Conservation (phyloP, 2,113 vertebrate species). For the Patagioenas fasciata region DNA sequence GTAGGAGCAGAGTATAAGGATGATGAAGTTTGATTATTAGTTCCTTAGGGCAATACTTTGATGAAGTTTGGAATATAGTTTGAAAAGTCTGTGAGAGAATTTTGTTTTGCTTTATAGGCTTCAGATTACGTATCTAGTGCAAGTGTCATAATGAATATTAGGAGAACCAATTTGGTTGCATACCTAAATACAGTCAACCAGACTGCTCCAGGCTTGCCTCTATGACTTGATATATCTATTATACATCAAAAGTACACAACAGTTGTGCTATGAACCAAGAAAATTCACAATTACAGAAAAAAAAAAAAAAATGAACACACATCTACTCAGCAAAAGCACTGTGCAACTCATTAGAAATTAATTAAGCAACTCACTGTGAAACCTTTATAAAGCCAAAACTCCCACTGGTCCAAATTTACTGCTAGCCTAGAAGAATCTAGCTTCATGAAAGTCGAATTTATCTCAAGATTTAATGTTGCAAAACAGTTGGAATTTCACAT, state of each 20-base stretch:
- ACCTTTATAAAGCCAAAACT: not conserved
- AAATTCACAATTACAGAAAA: slow-evolving; percentile 1
- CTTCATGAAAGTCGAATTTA: not conserved
- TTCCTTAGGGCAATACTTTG: slow-evolving; percentile 40
- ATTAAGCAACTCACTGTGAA: slow-evolving; percentile 2
- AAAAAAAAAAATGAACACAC: not conserved
- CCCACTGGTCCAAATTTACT: not conserved
- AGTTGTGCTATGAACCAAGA: slow-evolving; percentile 9
- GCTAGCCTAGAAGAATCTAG: not conserved
- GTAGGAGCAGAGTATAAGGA: not conserved
- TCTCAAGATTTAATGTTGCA: not conserved
- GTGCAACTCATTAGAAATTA: slow-evolving; percentile 17
- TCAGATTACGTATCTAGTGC: not conserved
- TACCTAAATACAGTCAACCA: slow-evolving; percentile 38
- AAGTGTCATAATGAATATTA: slow-evolving; percentile 12
- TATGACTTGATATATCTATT: slow-evolving; percentile 29
- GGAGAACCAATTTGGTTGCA: slow-evolving; percentile 11
- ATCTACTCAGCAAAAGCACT: not conserved
- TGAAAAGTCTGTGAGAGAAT: slow-evolving; percentile 22
- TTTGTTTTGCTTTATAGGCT: slow-evolving; percentile 1
- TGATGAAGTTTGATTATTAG: not conserved
- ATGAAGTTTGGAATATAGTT: slow-evolving; percentile 50
- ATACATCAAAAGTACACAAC: slow-evolving; percentile 44
- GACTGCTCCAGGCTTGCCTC: slow-evolving; percentile 17
- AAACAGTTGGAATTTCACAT: not conserved